Evolutionary conservation across 2,113 vertebrate genomes (phyloP), one percentile per base, ranked within the genome.

Genomic region (Aptenodytes forsteri): DNA sequence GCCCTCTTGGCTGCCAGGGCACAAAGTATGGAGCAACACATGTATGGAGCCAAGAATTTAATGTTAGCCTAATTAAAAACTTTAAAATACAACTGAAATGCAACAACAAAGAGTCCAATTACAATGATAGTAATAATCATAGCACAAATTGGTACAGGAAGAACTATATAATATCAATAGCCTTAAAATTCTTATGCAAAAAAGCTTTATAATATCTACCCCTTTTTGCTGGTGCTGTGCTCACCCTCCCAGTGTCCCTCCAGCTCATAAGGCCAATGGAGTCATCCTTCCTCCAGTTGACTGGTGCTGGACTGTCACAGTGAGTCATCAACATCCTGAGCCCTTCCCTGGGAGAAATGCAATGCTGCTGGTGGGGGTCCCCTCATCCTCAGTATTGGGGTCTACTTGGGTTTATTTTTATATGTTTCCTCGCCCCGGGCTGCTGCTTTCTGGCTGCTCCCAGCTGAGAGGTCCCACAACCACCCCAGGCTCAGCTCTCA

Each of bases 301-400:
- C 21, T 19, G 42, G 30, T 50, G 21, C 15, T 42, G 49, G 26
- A 10, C 25, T 32, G 30, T 55, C 55, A 59, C 32, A 76, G 22
- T 0, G 1, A n/a, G 29, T n/a, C 29, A 26, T 10, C 0, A 1
- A 26, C 23, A 0, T 36, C 46, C 65, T 10, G 13, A 40, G 20
- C 10, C 8, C 13, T 4, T 44, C 47, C 42, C n/a, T 46, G 27
- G 34, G 5, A 71, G 17, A 62, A 87, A 40, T 9, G 15, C 29
- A 38, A 15, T 10, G 30, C 1, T 76, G 10, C 18, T 44, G 20
- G 3, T 26, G 18, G 21, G 9, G 10, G 5, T 38, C 7, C 5
- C 13, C 18, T 46, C 20, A 30, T 46, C 25, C 16, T n/a, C 9
- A 52, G 11, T 32, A 11, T 6, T 20, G 19, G 30, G 4, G 7